Evolutionary conservation across 2,888 invertebrate genomes (phyloP), one percentile per base, ranked within the genome.

Genomic region (Helleia helle): DNA sequence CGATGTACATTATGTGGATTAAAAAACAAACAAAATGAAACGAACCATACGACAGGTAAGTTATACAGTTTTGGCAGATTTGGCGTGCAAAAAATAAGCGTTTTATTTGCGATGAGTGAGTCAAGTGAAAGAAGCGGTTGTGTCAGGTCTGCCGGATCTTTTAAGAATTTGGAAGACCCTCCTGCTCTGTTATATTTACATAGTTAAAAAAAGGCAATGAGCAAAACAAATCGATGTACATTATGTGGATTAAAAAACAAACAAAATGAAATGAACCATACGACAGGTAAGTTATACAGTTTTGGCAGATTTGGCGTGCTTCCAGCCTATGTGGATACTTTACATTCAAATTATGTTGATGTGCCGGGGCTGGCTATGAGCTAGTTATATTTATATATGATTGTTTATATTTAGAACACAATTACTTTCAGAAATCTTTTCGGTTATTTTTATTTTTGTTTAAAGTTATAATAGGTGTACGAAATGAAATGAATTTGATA

Each of bases 301-400:
- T 22, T 22, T 22, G 22, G 2, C 22, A 5, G 30, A 11, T 15
- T 43, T 46, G 46, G 46, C 46, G 30, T 17, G 7, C 26, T 26
- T 43, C 46, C 46, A 46, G 43, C 36, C 40, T 25, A 41, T 26
- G 40, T 38, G 41, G 36, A 38, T 43, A 38, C 41, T 39, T 46
- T 43, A 43, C 43, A 43, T 17, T 36, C 17, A 27, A 46, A 46
- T 43, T 46, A 46, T 46, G 38, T 38, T 43, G 43, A 46, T 41
- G 43, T 34, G 22, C 38, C 8, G 34, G 38, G 28, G 34, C 40
- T 17, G 22, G 22, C 1, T 5, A 22, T 22, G 22, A 28, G 34
- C 40, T 17, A 22, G 22, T 1, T 5, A 22, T 22, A 22, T 22
- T 22, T 22, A 22, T 22, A 22, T 22, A 5, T n/a, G n/a, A 18